phyloP scores from a whole-genome alignment of 2,113 vertebrate genomes.

The Paratilapia polleni region DNA sequence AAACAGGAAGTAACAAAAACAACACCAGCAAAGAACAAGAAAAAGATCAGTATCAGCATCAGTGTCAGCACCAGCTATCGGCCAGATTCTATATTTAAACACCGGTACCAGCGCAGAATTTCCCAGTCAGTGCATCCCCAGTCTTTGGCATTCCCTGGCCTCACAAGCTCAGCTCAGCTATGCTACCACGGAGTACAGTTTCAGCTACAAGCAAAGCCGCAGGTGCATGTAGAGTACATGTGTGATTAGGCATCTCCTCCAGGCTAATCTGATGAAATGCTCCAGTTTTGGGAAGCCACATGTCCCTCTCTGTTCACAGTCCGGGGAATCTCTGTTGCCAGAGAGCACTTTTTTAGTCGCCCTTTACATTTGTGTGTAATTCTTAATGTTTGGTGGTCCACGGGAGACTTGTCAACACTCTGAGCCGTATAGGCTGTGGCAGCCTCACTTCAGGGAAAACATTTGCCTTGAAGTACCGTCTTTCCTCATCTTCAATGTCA shows the following conservation, averaged over 20 bases:
- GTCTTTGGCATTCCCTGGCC: slow-evolving; percentile 35
- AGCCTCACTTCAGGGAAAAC: slow-evolving; percentile 94
- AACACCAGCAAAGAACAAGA: background rate
- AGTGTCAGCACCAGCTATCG: background rate
- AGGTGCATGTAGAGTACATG: slow-evolving; percentile 68
- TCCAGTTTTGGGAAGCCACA: slow-evolving; percentile 41
- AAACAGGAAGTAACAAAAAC: background rate
- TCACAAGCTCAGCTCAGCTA: slow-evolving; percentile 29
- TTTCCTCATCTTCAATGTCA: slow-evolving; percentile 98
- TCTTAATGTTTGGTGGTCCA: slow-evolving; percentile 88
- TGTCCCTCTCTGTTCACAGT: slow-evolving; percentile 41
- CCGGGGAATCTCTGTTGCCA: slow-evolving; percentile 40
- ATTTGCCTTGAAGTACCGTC: slow-evolving; percentile 97
- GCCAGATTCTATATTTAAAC: background rate
- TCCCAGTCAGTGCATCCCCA: background rate
- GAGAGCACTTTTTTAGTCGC: slow-evolving; percentile 45
- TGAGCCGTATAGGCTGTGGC: slow-evolving; percentile 91
- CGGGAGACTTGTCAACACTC: slow-evolving; percentile 94
- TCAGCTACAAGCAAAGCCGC: slow-evolving; percentile 71
- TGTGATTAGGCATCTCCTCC: slow-evolving; percentile 74
- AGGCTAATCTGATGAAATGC: slow-evolving; percentile 74
- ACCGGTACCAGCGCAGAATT: background rate
- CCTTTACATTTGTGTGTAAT: slow-evolving; percentile 84
- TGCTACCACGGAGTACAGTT: slow-evolving; percentile 22
- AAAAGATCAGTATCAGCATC: background rate